Evolutionary conservation across 2,113 vertebrate species (phyloP).

Genomic region (Athene cunicularia): DNA sequence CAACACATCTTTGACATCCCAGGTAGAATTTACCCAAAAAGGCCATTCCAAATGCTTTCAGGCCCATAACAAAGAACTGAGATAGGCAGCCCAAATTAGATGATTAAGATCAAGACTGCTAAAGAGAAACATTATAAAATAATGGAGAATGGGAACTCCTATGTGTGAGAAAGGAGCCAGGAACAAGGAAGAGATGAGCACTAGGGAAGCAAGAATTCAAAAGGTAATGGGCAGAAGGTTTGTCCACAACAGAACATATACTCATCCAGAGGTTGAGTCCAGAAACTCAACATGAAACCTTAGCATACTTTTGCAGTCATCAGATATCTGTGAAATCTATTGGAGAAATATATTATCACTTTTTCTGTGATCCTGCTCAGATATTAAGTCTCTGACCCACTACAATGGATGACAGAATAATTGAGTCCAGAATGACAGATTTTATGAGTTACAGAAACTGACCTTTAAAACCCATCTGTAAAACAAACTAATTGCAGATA

Average conservation of each 20-base stretch:
- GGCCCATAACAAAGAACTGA: neutral
- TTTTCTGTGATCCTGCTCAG: neutral
- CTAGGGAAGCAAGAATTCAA: neutral
- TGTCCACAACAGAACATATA: neutral
- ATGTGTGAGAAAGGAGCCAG: neutral
- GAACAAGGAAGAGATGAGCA: neutral
- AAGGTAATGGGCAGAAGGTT: neutral
- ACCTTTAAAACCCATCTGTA: neutral
- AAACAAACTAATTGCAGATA: neutral
- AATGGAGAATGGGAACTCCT: neutral
- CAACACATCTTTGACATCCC: neutral
- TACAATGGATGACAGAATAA: neutral
- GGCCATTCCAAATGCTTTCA: neutral
- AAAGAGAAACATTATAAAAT: neutral
- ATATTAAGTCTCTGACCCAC: neutral
- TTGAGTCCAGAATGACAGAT: neutral
- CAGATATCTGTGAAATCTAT: neutral
- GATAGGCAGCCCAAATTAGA: neutral
- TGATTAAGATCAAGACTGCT: neutral
- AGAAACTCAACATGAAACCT: neutral
- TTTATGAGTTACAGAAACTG: neutral
- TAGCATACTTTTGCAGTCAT: neutral
- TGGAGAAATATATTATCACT: neutral
- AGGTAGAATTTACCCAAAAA: neutral
- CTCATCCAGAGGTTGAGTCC: accelerated